phyloP scores from a whole-genome alignment of 2,113 vertebrate species.

The Colaptes auratus region DNA sequence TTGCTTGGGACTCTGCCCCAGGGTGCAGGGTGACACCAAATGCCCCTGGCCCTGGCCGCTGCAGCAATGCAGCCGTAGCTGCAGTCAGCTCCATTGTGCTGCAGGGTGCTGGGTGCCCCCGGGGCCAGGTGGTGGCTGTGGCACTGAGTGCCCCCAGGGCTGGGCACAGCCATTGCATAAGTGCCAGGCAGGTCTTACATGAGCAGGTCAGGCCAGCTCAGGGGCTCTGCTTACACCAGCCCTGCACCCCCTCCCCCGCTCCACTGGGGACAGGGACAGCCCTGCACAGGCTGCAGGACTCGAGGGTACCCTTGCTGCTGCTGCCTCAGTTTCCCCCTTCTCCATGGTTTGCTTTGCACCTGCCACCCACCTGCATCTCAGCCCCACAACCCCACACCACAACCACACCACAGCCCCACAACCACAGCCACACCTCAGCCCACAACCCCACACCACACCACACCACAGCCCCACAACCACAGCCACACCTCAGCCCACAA shows the following conservation, averaged over 20 bases:
- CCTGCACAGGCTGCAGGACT: rapidly evolving
- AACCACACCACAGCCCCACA: not conserved
- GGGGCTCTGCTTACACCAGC: not conserved
- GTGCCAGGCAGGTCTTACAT: not conserved
- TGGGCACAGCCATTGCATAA: conserved; percentile 33
- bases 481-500: too few species aligned
- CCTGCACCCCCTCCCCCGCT: not conserved
- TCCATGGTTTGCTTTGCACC: not conserved
- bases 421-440: not conserved
- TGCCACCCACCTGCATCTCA: rapidly evolving
- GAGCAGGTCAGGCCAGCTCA: not conserved
- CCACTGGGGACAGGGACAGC: not conserved
- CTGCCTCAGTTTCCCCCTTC: not conserved
- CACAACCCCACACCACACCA: not conserved
- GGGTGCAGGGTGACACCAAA: not conserved
- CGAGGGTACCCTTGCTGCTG: rapidly evolving
- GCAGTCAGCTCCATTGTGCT: conserved; percentile 47
- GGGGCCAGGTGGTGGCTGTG: not conserved
- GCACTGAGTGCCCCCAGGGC: too few species aligned
- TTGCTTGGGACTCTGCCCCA: not conserved
- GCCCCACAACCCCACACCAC: not conserved
- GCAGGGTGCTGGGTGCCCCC: not conserved
- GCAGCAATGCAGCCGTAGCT: not conserved
- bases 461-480: not conserved
- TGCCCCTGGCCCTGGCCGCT: not conserved